phyloP scores from a whole-genome alignment of 2,797 vertebrate genomes.

The Acanthornis magna region DNA sequence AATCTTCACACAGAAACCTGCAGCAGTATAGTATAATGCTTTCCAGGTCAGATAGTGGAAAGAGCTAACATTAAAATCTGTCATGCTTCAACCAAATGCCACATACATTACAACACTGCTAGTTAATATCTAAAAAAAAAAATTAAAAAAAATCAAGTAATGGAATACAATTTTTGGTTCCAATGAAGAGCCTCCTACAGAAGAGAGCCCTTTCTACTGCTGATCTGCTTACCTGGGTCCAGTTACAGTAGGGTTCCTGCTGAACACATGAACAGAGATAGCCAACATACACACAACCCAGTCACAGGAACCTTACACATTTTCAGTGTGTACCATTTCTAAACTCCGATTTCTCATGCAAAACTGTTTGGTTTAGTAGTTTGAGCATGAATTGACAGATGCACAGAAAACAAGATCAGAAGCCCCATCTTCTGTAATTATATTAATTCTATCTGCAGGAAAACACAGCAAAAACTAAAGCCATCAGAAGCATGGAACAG shows the following conservation, averaged over 20 bases:
- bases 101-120: background rate
- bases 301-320: background rate
- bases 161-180: background rate
- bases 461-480: background rate
- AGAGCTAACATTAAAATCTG: background rate
- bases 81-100: background rate
- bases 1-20: background rate
- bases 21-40: background rate
- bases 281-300: background rate
- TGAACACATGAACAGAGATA: rapidly evolving
- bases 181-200: background rate
- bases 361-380: background rate
- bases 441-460: background rate
- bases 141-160: background rate
- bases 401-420: background rate
- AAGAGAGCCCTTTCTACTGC: background rate
- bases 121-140: background rate
- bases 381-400: background rate
- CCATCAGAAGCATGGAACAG: background rate
- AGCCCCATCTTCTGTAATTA: background rate
- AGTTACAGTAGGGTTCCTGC: background rate
- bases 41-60: background rate
- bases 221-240: background rate
- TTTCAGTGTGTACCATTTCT: background rate
- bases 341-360: background rate